phyloP scores from a whole-genome alignment of 1,140 invertebrate species.

The Aphelinus atriplicis region DNA sequence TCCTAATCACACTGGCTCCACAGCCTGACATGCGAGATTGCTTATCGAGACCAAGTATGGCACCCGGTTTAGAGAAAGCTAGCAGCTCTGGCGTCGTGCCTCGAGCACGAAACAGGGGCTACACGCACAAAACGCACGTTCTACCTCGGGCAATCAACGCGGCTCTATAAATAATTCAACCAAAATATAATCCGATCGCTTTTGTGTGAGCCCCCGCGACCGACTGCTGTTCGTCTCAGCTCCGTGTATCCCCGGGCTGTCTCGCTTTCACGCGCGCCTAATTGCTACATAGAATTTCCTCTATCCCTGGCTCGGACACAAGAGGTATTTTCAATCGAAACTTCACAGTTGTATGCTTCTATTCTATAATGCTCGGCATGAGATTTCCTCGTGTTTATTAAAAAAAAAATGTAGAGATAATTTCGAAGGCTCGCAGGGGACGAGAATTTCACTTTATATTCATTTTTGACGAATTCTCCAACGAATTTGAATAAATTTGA shows the following conservation, averaged over 20 bases:
- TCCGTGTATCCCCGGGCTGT: conserved; percentile 17
- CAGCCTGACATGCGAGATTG: conserved; percentile 3
- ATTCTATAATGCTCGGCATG: too few species aligned
- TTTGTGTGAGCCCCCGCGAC: neutral
- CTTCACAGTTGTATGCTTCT: too few species aligned
- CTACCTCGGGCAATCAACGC: conserved; percentile 22
- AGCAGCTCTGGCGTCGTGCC: conserved; percentile 11
- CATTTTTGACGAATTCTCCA: too few species aligned
- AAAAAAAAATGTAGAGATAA: too few species aligned
- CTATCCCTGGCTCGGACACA: too few species aligned
- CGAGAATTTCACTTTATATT: too few species aligned
- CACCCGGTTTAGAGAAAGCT: conserved; percentile 6
- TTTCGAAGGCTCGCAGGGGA: too few species aligned
- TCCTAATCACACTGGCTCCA: conserved; percentile 29
- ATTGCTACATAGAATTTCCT: too few species aligned
- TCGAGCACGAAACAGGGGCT: conserved; percentile 11
- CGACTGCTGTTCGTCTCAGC: neutral
- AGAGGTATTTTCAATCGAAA: too few species aligned
- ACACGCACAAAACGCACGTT: conserved; percentile 29
- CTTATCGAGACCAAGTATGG: conserved; percentile 1
- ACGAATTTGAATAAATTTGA: too few species aligned
- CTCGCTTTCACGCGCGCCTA: neutral
- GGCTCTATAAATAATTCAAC: conserved; percentile 57
- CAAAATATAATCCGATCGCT: conserved; percentile 49
- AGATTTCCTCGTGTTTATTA: too few species aligned